Conservation (phyloP, 2,797 vertebrate species). For the Naso thynnoides region DNA sequence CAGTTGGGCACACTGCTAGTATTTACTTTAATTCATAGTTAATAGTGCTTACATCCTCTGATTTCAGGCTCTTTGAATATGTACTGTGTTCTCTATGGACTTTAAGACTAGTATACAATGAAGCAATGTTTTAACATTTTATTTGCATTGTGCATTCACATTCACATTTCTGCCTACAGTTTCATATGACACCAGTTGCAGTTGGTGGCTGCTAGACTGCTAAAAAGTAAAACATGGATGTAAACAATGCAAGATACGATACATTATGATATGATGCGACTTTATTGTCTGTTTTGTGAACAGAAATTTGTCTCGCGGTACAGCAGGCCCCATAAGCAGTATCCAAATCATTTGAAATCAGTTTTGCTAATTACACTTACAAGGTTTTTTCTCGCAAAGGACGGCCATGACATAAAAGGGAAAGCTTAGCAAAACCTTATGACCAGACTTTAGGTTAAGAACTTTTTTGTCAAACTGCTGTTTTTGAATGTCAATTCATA, state of each 20-base stretch:
- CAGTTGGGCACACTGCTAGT: neutral
- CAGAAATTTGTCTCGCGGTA: too few species aligned
- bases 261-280: too few species aligned
- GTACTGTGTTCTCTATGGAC: neutral
- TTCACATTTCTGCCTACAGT: neutral
- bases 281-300: too few species aligned
- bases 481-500: neutral
- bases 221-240: neutral
- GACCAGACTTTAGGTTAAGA: neutral
- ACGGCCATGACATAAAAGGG: neutral
- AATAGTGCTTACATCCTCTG: neutral
- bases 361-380: neutral
- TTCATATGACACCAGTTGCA: neutral
- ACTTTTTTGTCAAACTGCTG: neutral
- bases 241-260: neutral
- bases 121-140: neutral
- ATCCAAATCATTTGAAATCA: too few species aligned
- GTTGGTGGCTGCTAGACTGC: neutral
- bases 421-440: neutral
- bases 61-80: neutral
- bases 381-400: neutral
- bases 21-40: neutral
- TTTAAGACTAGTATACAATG: neutral
- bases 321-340: too few species aligned
- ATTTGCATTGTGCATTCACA: neutral